phyloP scores from a whole-genome alignment of 2,797 vertebrate genomes.

The Pipistrellus pygmaeus region DNA sequence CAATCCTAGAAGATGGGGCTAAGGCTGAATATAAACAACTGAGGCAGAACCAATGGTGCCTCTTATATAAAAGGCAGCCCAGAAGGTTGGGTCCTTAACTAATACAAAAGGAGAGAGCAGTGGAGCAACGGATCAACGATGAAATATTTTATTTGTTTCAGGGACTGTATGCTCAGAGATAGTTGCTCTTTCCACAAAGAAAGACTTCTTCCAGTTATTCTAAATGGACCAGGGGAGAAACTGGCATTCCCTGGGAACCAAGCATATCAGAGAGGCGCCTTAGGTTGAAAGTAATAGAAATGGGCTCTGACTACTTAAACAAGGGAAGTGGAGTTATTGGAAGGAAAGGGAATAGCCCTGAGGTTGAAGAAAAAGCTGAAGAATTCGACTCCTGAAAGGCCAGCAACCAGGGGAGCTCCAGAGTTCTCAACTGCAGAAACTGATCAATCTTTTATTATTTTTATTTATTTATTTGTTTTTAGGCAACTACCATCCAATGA shows the following conservation, averaged over 20 bases:
- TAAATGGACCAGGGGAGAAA: neutral
- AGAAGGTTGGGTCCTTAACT: too few relatives aligned
- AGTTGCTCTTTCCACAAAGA: conserved; percentile 28
- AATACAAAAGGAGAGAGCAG: too few relatives aligned
- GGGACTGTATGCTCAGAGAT: neutral
- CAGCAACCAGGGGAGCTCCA: neutral
- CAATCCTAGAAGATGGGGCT: neutral
- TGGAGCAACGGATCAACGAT: too few relatives aligned
- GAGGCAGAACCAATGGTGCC: neutral
- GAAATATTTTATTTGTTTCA: too few relatives aligned
- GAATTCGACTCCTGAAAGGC: neutral
- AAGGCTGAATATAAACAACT: neutral
- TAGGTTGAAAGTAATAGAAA: conserved; percentile 44
- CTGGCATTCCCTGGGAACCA: neutral
- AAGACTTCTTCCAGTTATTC: conserved; percentile 35
- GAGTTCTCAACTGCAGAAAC: neutral
- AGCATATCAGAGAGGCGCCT: neutral
- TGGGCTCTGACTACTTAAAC: neutral
- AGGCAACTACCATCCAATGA: neutral
- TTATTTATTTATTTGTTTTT: neutral
- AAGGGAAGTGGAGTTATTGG: neutral
- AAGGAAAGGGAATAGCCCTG: neutral
- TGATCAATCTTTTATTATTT: neutral
- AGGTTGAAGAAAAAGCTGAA: neutral
- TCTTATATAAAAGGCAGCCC: neutral